A percentile compares a stretch with the other conserved stretches of the same genome.
Conservation (phyloP, 2,113 vertebrate species). For the Neoarius graeffei region DNA sequence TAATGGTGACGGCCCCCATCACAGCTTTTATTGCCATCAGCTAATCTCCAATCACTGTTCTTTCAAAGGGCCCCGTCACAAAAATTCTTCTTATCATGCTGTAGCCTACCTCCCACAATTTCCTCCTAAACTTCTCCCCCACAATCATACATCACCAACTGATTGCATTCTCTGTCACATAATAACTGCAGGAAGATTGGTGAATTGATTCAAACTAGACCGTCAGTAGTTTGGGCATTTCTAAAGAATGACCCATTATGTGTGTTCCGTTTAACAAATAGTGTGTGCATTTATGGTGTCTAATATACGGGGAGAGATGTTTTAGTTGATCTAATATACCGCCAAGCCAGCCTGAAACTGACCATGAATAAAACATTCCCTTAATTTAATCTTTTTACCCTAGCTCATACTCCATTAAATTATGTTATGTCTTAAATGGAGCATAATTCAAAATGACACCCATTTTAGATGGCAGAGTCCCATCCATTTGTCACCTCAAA, state of each 20-base stretch:
- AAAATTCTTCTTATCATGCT: constrained; percentile 2
- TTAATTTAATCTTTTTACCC: constrained; percentile 58
- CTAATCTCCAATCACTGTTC: constrained; percentile 32
- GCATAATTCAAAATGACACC: constrained; percentile 50
- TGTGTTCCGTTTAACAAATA: constrained; percentile 47
- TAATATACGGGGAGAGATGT: constrained; percentile 49
- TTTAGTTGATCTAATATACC: constrained; percentile 52
- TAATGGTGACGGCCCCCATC: constrained; percentile 25
- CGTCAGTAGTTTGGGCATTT: constrained; percentile 42
- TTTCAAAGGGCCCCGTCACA: constrained; percentile 1
- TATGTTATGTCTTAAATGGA: constrained; percentile 48
- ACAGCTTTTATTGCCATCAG: constrained; percentile 11
- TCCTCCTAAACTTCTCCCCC: constrained; percentile 9
- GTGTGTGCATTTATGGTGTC: constrained; percentile 44
- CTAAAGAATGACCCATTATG: constrained; percentile 55
- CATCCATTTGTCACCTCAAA: constrained; percentile 29
- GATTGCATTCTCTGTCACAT: constrained; percentile 29
- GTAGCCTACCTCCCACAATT: constrained; percentile 12
- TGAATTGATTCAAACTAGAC: constrained; percentile 37
- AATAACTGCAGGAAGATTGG: constrained; percentile 32
- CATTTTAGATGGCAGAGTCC: constrained; percentile 6
- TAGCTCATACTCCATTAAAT: constrained; percentile 54
- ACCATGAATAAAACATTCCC: constrained; percentile 59
- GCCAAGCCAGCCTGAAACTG: constrained; percentile 53
- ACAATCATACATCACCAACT: constrained; percentile 34